Percentiles rank a stretch among this genome's conserved stretches.
phyloP scores from a whole-genome alignment of 1,140 invertebrate genomes.

The Papilio glaucus region DNA sequence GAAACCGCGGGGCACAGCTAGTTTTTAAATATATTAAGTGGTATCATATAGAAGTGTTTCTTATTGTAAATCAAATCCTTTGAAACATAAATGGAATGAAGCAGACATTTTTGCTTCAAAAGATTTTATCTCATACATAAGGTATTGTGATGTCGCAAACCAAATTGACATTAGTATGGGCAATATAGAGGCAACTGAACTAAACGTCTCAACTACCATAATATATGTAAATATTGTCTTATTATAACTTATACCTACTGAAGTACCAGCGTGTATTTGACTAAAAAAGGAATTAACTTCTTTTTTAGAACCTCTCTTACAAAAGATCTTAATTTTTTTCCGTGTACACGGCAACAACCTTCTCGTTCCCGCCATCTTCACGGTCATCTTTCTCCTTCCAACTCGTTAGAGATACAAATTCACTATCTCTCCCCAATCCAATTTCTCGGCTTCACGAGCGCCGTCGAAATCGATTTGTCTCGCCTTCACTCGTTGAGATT shows the following conservation, averaged over 20 bases:
- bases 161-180: background rate
- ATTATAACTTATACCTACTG: constrained; percentile 25
- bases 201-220: background rate
- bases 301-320: constrained; percentile 55
- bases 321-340: constrained; percentile 64
- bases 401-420: background rate
- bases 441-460: constrained; percentile 62
- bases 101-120: background rate
- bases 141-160: background rate
- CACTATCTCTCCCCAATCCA: constrained; percentile 62
- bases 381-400: constrained; percentile 31
- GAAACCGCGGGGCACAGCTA: too few species aligned
- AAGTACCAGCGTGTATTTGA: constrained; percentile 38
- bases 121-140: constrained; percentile 11
- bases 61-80: background rate
- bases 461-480: constrained; percentile 73
- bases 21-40: too few species aligned
- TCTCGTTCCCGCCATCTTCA: constrained; percentile 48
- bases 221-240: background rate
- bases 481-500: constrained; percentile 63
- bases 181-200: background rate
- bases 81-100: background rate
- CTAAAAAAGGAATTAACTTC: constrained; percentile 40
- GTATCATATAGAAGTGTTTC: too few species aligned
- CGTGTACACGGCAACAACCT: constrained; percentile 66